Conservation (phyloP, 1,140 invertebrate genomes). For the Antheraea pernyi region DNA sequence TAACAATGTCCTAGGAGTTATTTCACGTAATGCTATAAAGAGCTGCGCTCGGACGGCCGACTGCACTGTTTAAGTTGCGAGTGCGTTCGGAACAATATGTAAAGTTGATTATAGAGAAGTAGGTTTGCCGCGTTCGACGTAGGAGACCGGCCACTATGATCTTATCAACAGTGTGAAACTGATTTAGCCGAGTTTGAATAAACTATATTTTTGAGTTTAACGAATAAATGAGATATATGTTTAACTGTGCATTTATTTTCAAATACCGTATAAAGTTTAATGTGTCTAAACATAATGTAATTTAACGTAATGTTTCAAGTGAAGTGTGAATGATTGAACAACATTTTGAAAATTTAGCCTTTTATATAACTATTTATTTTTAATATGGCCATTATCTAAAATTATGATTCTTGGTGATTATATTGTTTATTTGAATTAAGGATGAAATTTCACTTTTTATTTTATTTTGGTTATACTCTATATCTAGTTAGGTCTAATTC, state of each 20-base stretch:
- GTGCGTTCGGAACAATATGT: constrained; percentile 38
- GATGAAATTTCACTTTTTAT: too few relatives aligned
- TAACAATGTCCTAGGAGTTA: constrained; percentile 58
- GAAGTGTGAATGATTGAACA: background rate
- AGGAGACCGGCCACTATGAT: constrained; percentile 32
- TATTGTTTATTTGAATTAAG: too few relatives aligned
- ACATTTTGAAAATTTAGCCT: background rate
- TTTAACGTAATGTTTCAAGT: too few relatives aligned
- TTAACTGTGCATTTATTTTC: constrained; percentile 23
- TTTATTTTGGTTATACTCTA: too few relatives aligned
- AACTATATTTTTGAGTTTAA: constrained; percentile 20
- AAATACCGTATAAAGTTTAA: constrained; percentile 1
- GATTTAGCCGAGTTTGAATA: constrained; percentile 28
- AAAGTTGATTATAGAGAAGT: constrained; percentile 57
- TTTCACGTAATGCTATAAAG: constrained; percentile 67
- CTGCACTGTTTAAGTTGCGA: constrained; percentile 42
- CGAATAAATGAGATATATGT: constrained; percentile 27
- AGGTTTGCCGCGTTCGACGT: constrained; percentile 39
- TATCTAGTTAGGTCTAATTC: too few relatives aligned
- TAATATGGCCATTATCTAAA: too few relatives aligned
- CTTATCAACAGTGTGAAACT: constrained; percentile 34
- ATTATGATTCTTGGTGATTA: too few relatives aligned
- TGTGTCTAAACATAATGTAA: background rate
- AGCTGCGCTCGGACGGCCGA: constrained; percentile 45
- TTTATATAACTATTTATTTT: too few relatives aligned